Evolutionary conservation across 2,797 vertebrate species (phyloP), one percentile per base, ranked within the genome.

Genomic region (Eulemur coronatus): DNA sequence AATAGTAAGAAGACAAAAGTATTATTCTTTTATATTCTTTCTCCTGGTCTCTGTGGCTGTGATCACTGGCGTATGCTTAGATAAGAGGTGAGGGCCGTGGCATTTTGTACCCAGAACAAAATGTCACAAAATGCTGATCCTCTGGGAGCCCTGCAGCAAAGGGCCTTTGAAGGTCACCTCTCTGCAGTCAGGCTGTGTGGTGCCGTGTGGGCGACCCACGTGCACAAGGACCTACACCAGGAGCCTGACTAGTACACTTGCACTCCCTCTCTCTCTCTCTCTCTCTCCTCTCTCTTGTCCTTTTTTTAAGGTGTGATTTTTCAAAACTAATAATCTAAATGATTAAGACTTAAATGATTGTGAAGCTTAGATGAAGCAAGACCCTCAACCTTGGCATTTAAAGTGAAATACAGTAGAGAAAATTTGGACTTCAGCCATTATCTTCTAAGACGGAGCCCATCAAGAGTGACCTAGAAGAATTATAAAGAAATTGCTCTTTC

Each of bases 261-360:
- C 18, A 10, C 33, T 11, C 15, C 8, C 13, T 33, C 48, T 13
- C 48, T 13, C 10, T 26, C 17, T 33, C 13, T 33, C 48, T 13
- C 48, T 13, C 10, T 26, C 17, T 33, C 33, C 50, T 69, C 41
- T 55, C 8, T 33, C 15, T 61, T 63, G 4, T 50, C 20, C 17
- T 97, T 95, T 84, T 84, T 28, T 50, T 82, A 85, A 81, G 72
- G 38, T 73, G 46, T 87, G 35, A 65, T 87, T 93, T 94, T 96
- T 91, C 43, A 67, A 94, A 50, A 63, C 43, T 75, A 88, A 61
- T 76, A 26, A 67, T 95, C 30, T 82, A 81, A 94, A 90, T 50
- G 69, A 80, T 82, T 20, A 89, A 84, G 33, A 57, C 10, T 63
- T 30, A 26, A 81, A 8, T 52, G 24, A 79, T n/a, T 78, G 92